A percentile compares a stretch with the other conserved stretches of the same genome.
phyloP scores from a whole-genome alignment of 1,140 invertebrate species.

The Gonatopus flavifemur region DNA sequence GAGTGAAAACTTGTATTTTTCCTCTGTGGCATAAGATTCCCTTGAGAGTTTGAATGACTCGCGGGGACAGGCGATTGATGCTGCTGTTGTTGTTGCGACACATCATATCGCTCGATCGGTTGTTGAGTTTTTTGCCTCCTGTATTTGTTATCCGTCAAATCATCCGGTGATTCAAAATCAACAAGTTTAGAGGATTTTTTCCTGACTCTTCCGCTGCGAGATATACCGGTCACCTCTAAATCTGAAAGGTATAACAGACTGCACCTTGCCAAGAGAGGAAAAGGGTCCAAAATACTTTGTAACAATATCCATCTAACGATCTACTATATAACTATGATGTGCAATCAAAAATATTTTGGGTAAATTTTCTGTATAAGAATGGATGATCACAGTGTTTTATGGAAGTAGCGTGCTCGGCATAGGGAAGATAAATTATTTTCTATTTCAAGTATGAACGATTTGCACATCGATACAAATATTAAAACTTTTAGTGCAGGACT shows the following conservation, averaged over 20 bases:
- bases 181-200: conserved; percentile 94
- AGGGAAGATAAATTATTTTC: too few relatives aligned
- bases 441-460: too few relatives aligned
- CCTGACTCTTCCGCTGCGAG: conserved; percentile 82
- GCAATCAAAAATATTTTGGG: too few relatives aligned
- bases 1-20: conserved; percentile 45
- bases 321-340: too few relatives aligned
- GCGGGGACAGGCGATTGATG: conserved; percentile 13
- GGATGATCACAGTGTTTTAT: too few relatives aligned
- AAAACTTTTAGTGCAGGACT: too few relatives aligned
- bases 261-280: conserved; percentile 45
- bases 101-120: conserved; percentile 47
- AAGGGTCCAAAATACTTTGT: conserved; percentile 35
- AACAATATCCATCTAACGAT: too few relatives aligned
- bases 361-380: too few relatives aligned
- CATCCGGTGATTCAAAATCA: conserved; percentile 89
- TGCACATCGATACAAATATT: too few relatives aligned
- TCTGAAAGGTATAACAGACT: conserved; percentile 60
- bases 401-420: too few relatives aligned
- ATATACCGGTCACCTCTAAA: conserved; percentile 81
- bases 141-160: conserved; percentile 59
- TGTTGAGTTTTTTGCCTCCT: conserved; percentile 51
- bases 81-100: conserved; percentile 34
- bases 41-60: conserved; percentile 16
- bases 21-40: conserved; percentile 22